phyloP scores from a whole-genome alignment of 2,888 invertebrate genomes.

The Allophyes oxyacanthae region DNA sequence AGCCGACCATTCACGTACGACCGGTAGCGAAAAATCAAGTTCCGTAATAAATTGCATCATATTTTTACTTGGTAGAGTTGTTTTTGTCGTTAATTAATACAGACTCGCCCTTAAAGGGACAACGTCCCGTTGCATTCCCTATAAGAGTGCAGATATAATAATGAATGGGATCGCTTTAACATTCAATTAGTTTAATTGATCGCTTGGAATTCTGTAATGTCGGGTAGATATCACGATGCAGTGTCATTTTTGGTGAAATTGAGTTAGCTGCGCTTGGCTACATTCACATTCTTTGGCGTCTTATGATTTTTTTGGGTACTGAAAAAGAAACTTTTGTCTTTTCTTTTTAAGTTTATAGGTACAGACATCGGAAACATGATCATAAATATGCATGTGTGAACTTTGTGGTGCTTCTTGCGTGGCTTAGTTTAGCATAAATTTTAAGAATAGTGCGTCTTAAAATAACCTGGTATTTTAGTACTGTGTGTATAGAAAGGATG shows the following conservation, averaged over 20 bases:
- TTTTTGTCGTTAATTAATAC: constrained; percentile 57
- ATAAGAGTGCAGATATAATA: constrained; percentile 24
- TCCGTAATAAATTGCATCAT: constrained; percentile 62
- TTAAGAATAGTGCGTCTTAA: constrained; percentile 37
- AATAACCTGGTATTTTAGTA: constrained; percentile 34
- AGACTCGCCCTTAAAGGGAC: constrained; percentile 53
- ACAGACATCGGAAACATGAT: constrained; percentile 7
- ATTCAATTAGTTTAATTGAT: constrained; percentile 44
- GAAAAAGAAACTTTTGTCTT: constrained; percentile 14
- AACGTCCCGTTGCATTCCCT: constrained; percentile 38
- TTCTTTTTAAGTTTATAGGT: constrained; percentile 2
- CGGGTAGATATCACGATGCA: constrained; percentile 18
- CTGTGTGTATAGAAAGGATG: constrained; percentile 45
- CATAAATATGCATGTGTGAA: constrained; percentile 30
- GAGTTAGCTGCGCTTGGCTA: constrained; percentile 20
- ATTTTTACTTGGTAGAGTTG: constrained; percentile 42
- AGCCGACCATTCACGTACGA: constrained; percentile 60
- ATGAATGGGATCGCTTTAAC: constrained; percentile 44
- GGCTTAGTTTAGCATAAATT: constrained; percentile 27
- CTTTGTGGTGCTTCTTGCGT: constrained; percentile 26
- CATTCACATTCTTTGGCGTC: constrained; percentile 14
- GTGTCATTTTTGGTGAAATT: constrained; percentile 35
- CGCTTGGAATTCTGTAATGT: constrained; percentile 29
- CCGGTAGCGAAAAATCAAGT: constrained; percentile 52
- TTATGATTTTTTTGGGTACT: constrained; percentile 8